Conservation (phyloP, 1,140 invertebrate species). For the Papilio polyxenes region DNA sequence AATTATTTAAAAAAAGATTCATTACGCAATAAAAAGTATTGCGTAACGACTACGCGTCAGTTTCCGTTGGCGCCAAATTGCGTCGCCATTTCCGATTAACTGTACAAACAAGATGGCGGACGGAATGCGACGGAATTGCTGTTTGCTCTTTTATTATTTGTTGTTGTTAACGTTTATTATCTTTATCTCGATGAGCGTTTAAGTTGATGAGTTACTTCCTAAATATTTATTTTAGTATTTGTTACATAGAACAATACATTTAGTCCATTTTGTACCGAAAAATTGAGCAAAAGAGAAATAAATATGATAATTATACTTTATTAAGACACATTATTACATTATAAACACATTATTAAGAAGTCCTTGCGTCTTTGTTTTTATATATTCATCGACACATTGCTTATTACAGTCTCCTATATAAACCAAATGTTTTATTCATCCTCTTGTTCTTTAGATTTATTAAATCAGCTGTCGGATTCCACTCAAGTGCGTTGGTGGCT, state of each 20-base stretch:
- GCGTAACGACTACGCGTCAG: slow-evolving; percentile 34
- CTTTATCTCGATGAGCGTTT: not conserved
- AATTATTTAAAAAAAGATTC: slow-evolving; percentile 37
- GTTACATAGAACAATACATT: not conserved
- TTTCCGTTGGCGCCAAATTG: slow-evolving; percentile 47
- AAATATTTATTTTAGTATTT: not conserved
- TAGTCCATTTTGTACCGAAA: too few relatives aligned
- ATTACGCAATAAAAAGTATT: slow-evolving; percentile 42
- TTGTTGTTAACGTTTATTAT: not conserved
- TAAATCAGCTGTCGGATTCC: too few relatives aligned
- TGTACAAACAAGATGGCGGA: slow-evolving; percentile 34
- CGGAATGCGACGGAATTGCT: slow-evolving; percentile 18
- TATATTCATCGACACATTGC: too few relatives aligned
- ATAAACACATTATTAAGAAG: too few relatives aligned
- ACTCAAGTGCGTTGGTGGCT: too few relatives aligned
- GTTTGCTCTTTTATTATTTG: slow-evolving; percentile 14
- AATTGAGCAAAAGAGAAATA: too few relatives aligned
- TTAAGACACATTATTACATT: too few relatives aligned
- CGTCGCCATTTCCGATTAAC: slow-evolving; percentile 39
- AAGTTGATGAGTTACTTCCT: not conserved
- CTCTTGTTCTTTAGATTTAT: too few relatives aligned
- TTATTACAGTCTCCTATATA: too few relatives aligned
- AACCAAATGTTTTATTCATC: too few relatives aligned
- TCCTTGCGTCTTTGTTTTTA: too few relatives aligned
- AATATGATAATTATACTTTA: too few relatives aligned